Conservation (phyloP, 2,888 invertebrate genomes). For the Drosophila mulleri region DNA sequence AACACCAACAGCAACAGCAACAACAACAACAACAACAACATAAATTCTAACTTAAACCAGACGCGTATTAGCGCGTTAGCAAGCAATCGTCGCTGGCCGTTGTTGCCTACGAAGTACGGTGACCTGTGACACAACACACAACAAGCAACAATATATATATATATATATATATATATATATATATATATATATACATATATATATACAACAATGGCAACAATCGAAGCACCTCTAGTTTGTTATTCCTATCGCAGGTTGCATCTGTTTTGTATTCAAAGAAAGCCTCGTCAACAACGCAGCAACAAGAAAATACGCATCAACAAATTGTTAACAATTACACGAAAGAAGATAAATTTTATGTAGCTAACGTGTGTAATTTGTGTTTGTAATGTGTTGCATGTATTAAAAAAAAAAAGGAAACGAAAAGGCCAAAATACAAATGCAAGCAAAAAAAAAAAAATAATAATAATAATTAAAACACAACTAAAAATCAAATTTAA, state of each 20-base stretch:
- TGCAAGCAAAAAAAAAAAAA: conserved; percentile 30
- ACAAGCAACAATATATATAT: neutral
- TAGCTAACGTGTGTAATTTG: conserved; percentile 64
- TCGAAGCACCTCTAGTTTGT: conserved; percentile 28
- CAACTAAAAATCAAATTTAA: conserved; percentile 20
- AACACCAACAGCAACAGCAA: conserved; percentile 9
- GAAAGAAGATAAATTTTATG: conserved; percentile 56
- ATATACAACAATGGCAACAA: neutral
- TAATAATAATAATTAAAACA: neutral
- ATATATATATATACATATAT: too few species aligned
- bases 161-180: neutral
- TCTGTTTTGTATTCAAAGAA: conserved; percentile 37
- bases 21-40: conserved; percentile 10
- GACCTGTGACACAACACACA: conserved; percentile 3
- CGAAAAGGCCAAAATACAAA: conserved; percentile 32
- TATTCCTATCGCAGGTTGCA: conserved; percentile 44
- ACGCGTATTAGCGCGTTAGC: conserved; percentile 71
- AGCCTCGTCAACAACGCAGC: conserved; percentile 21
- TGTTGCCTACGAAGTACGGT: conserved; percentile 23
- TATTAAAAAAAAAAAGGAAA: conserved; percentile 39
- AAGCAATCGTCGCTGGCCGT: conserved; percentile 27
- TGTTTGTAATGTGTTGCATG: conserved; percentile 68
- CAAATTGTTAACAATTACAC: conserved; percentile 53
- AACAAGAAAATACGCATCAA: conserved; percentile 37
- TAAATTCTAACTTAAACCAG: conserved; percentile 55